Conservation (phyloP, 1,140 invertebrate genomes). For the Luehdorfia chinensis region DNA sequence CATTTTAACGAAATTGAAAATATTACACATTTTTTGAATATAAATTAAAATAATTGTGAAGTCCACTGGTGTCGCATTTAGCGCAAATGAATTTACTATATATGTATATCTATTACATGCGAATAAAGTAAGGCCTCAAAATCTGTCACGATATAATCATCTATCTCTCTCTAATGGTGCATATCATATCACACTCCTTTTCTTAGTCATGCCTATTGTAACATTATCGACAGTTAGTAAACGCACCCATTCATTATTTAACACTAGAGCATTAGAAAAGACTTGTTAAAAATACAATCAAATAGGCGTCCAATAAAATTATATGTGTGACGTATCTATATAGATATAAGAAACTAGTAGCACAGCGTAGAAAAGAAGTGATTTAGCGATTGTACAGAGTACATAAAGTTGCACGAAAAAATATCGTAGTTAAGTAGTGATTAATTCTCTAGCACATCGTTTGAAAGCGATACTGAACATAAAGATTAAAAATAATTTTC, state of each 20-base stretch:
- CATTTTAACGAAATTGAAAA: too few species aligned
- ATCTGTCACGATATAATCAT: too few species aligned
- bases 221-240: conserved; percentile 22
- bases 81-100: too few species aligned
- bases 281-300: too few species aligned
- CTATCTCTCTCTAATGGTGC: too few species aligned
- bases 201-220: conserved; percentile 28
- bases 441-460: conserved; percentile 6
- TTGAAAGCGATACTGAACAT: background rate
- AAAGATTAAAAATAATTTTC: background rate
- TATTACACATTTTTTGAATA: too few species aligned
- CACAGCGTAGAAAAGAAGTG: conserved; percentile 20
- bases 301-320: background rate
- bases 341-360: conserved; percentile 12
- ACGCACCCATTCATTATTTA: conserved; percentile 29
- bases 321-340: background rate
- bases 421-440: conserved; percentile 9
- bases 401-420: conserved; percentile 19
- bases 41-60: too few species aligned
- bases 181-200: too few species aligned
- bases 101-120: too few species aligned
- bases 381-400: conserved; percentile 15
- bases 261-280: too few species aligned
- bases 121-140: too few species aligned
- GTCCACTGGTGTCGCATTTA: too few species aligned